Base-by-base conservation (phyloP, 2,888 invertebrate species). In the Prostheceraeus crozeri region DNA sequence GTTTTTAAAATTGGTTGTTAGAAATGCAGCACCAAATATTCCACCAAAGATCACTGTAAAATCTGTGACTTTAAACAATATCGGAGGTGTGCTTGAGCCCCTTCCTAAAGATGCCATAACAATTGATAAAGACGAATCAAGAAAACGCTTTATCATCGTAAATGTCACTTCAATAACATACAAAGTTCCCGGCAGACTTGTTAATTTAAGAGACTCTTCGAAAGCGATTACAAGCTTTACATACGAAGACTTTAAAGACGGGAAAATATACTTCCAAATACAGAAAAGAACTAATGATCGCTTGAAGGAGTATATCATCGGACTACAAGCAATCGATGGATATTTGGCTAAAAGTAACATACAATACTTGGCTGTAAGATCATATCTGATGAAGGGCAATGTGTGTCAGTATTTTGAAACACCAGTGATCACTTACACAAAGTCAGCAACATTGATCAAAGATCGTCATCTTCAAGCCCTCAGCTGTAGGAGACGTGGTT, bases 151-250 rank as follows among this genome's bases (percentile, higher is more conserved):
- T 25, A 3, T 59, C 4, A 23, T 21, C 27, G 46, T 60, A 19
- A 14, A 40, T 16, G 46, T 60, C 6, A 27, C 35, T 11, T 11
- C 11, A n/a, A 35, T 59, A 11, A 25, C 21, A 16, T 25, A 25
- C 14, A 25, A 19, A 25, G 6, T 59, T 36, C 14, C 8, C n/a
- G 3, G 19, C 54, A 6, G 28, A 35, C 23, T 60, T 28, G 28
- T 60, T 16, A 60, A 60, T 55, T 27, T 60, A 3, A 2, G 46
- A 4, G 60, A 60, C 23, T 46, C 57, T 4, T 36, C 57, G 3
- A 35, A 35, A 31, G 16, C 19, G 23, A 45, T 60, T 6, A 14
- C 21, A n/a, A 59, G 59, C 33, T 59, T 59, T 33, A 33, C 33
- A 2, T 3, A 59, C 10, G 16, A 4, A 4, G 60, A 60, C 23